Evolutionary conservation across 2,888 invertebrate genomes (phyloP), one percentile per base, ranked within the genome.

Genomic region (Xestobium rufovillosum): DNA sequence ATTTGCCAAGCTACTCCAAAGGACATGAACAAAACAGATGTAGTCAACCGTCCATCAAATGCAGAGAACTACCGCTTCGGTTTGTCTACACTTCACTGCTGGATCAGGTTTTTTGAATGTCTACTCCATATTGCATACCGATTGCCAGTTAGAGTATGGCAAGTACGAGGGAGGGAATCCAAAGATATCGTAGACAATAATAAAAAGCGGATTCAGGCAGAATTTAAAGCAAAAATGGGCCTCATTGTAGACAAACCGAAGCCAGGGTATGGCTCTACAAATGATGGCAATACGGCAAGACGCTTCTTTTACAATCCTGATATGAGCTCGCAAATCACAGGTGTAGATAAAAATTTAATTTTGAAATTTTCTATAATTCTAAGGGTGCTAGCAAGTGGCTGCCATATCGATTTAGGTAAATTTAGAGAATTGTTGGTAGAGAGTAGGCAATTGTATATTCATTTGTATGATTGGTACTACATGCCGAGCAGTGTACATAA

Each of bases 31-130:
- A 25, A 13, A 11, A 28, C 25, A 40, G 23, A 40, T 25, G 31
- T 31, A 33, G 13, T 40, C 17, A 14, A 31, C 23, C 15, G 32
- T 26, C 30, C 32, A 32, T 23, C 37, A 31, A 32, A 39, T 31
- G 19, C 9, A 31, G 36, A 36, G 17, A 36, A 36, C 30, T 36
- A 17, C 25, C 36, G 36, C 42, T 32, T 31, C 48, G n/a, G n/a
- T n/a, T n/a, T n/a, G 35, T 52, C 51, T 26, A 37, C 40, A 23
- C 40, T 53, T 25, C 52, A 53, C 43, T 45, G 48, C 6, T 55
- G 51, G 51, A 52, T 51, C 6, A 41, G 49, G 23, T 52, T 50
- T 41, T 51, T 49, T 31, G 52, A 57, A 31, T 55, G n/a, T n/a
- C n/a, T n/a, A n/a, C n/a, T n/a, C n/a, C 48, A 53, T 36, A 43